Conservation (phyloP, 1,140 invertebrate species). For the Polyergus mexicanus region DNA sequence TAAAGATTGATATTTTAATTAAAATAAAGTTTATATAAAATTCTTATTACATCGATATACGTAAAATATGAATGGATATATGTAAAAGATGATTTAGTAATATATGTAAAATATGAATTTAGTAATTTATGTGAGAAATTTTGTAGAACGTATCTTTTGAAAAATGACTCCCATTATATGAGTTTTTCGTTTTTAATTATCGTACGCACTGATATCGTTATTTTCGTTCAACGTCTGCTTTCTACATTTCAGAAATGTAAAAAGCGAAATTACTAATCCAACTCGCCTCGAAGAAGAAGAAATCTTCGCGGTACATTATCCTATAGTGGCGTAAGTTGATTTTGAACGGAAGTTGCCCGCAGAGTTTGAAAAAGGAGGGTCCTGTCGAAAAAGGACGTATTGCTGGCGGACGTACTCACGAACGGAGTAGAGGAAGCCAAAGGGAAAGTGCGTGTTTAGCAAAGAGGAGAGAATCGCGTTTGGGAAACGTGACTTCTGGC, state of each 20-base stretch:
- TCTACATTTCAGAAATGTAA: constrained; percentile 14
- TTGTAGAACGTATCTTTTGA: no score
- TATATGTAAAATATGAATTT: no score
- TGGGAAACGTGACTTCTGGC: constrained; percentile 10
- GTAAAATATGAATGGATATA: no score
- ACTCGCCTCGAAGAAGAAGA: neutral
- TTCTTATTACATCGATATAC: no score
- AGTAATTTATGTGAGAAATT: no score
- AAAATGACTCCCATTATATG: no score
- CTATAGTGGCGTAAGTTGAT: constrained; percentile 2
- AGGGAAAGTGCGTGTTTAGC: constrained; percentile 44
- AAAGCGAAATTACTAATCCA: neutral
- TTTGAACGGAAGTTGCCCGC: neutral
- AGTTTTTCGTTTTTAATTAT: neutral
- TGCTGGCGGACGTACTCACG: constrained; percentile 36
- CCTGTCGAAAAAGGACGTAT: constrained; percentile 16
- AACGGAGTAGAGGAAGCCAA: constrained; percentile 40
- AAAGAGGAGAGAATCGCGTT: constrained; percentile 15
- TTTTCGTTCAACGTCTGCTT: neutral
- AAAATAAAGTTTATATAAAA: neutral
- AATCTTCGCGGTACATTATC: neutral
- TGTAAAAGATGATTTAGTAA: no score
- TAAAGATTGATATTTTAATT: neutral
- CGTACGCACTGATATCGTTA: neutral
- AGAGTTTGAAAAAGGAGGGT: neutral